A percentile compares a stretch with the other conserved stretches of the same genome.
These are phyloP conservation scores for Thryonomys swinderianus DNA, from an alignment of 2,113 vertebrate genomes.

Conservation along the genomic window DNA sequence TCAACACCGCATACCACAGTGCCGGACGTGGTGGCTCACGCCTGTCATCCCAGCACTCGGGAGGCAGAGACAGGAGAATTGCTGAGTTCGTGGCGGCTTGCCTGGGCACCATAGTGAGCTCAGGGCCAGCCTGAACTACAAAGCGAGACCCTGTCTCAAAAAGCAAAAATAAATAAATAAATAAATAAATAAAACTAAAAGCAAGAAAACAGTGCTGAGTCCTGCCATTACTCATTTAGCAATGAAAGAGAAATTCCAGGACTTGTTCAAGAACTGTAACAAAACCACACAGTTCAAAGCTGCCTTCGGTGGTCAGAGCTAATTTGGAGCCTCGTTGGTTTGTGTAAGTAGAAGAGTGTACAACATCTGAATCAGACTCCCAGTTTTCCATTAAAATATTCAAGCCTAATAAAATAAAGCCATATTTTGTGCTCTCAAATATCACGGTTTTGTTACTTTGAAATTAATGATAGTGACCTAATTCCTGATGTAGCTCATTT, in stretches of 20 bases:
- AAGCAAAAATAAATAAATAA: too few relatives aligned
- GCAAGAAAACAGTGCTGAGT: neutral
- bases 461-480: neutral
- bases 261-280: neutral
- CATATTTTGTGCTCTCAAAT: neutral
- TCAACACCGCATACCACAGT: too few relatives aligned
- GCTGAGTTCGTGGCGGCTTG: too few relatives aligned
- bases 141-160: too few relatives aligned
- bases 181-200: too few relatives aligned
- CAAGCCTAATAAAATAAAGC: neutral
- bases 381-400: conserved; percentile 3
- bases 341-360: neutral
- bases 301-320: neutral
- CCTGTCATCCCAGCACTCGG: too few relatives aligned
- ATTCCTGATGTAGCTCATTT: neutral
- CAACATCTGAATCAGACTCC: neutral
- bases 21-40: too few relatives aligned
- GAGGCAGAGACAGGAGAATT: too few relatives aligned
- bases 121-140: too few relatives aligned
- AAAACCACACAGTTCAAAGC: neutral
- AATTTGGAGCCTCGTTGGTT: neutral
- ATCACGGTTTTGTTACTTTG: neutral
- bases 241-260: neutral
- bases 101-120: too few relatives aligned
- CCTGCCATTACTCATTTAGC: neutral